Percentiles rank a stretch among this genome's conserved stretches.
These are phyloP conservation scores for Antedon mediterranea DNA, from an alignment of 53 echinoderm and acorn worm genomes.

Conservation along the genomic window DNA sequence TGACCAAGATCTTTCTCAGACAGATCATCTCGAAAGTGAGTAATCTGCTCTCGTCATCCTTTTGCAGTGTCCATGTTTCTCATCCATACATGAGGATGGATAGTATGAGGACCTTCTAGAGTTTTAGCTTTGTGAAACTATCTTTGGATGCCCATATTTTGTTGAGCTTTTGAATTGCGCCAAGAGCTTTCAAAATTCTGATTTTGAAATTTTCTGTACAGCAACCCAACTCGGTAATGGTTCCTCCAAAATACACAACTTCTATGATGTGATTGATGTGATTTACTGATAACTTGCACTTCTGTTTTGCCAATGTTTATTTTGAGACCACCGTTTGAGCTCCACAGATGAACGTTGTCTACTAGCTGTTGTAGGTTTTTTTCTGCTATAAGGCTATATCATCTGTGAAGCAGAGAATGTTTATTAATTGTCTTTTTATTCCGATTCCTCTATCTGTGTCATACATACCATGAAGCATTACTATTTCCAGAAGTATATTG, in stretches of 20 bases:
- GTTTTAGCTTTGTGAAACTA: conserved; percentile 1
- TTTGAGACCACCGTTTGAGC: conserved; percentile 12
- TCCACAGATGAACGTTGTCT: background rate
- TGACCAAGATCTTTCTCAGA: too few relatives aligned
- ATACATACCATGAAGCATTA: background rate
- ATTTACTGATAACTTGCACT: too few relatives aligned
- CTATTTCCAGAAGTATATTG: conserved; percentile 20
- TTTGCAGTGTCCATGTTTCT: too few relatives aligned
- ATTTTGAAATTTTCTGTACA: too few relatives aligned
- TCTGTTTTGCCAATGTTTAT: conserved; percentile 16
- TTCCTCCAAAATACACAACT: conserved; percentile 6
- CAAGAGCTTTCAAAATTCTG: too few relatives aligned
- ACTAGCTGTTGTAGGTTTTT: too few relatives aligned
- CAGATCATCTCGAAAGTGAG: too few relatives aligned
- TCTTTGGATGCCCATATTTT: too few relatives aligned
- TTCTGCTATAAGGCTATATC: conserved; percentile 2
- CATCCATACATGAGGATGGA: background rate
- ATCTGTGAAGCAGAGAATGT: conserved; percentile 12
- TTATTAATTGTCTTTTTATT: background rate
- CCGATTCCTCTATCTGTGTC: too few relatives aligned
- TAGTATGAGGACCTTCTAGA: background rate
- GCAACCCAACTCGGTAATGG: background rate
- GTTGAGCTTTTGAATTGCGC: too few relatives aligned
- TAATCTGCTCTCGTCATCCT: too few relatives aligned
- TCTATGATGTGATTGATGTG: background rate